Evolutionary conservation across 2,888 invertebrate species (phyloP).

Genomic region (Scaptomyza cyrtandrae): DNA sequence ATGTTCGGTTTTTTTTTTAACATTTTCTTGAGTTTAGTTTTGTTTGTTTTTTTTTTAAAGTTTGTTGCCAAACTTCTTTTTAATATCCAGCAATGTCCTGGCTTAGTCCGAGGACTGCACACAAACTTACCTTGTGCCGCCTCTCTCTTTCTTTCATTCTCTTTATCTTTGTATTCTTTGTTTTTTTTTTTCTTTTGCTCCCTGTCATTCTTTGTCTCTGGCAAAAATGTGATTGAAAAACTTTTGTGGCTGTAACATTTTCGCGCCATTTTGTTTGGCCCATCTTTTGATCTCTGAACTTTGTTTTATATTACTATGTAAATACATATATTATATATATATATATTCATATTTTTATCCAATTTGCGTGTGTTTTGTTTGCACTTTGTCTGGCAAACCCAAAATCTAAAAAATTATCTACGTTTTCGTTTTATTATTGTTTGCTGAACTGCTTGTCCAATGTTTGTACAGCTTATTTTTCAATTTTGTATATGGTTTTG

Average conservation of each 20-base stretch:
- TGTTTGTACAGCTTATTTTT: constrained; percentile 45
- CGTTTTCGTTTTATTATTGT: constrained; percentile 1
- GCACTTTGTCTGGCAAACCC: constrained; percentile 24
- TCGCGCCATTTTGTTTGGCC: constrained; percentile 64
- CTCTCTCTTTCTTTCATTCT: neutral
- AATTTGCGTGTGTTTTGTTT: constrained; percentile 58
- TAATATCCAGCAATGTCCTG: constrained; percentile 59
- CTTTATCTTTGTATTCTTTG: neutral
- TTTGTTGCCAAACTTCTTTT: constrained; percentile 59
- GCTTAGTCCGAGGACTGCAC: constrained; percentile 8
- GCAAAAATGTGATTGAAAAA: constrained; percentile 71
- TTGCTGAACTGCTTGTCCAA: constrained; percentile 43
- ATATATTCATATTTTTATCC: constrained; percentile 49
- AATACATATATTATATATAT: neutral
- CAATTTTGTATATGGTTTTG: constrained; percentile 12
- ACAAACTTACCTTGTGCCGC: constrained; percentile 18
- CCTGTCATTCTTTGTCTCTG: neutral
- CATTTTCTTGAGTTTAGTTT: constrained; percentile 14
- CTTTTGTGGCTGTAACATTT: constrained; percentile 63
- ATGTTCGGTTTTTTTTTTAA: constrained; percentile 24
- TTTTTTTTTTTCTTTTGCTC: neutral
- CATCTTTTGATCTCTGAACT: constrained; percentile 63
- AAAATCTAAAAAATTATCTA: too few species aligned
- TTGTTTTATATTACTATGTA: constrained; percentile 4
- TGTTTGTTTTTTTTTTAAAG: constrained; percentile 5